Percentiles rank a stretch among this genome's conserved stretches.
Evolutionary conservation across 1,140 invertebrate species (phyloP).

Genomic region (Aradophagus sp.): DNA sequence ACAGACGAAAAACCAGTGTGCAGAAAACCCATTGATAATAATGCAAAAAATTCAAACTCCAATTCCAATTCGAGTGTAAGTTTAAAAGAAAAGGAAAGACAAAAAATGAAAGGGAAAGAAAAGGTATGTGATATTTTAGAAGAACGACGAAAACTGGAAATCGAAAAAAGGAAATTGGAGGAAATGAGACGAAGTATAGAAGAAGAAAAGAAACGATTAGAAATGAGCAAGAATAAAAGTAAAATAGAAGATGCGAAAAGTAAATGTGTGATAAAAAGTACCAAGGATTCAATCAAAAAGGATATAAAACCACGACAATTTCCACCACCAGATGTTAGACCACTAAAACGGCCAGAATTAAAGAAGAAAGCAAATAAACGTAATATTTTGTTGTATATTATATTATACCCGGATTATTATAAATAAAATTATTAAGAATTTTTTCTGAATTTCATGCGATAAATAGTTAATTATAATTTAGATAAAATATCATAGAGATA

Average conservation of each 20-base stretch:
- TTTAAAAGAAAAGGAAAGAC: constrained; percentile 28
- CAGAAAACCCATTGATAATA: constrained; percentile 50
- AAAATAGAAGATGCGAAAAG: constrained; percentile 17
- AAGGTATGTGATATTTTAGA: constrained; percentile 63
- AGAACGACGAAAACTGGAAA: constrained; percentile 68
- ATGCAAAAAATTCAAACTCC: constrained; percentile 6
- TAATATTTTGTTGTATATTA: neutral
- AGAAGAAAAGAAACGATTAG: constrained; percentile 73
- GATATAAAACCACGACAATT: constrained; percentile 69
- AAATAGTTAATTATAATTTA: no score
- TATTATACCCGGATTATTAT: no score
- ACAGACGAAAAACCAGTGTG: constrained; percentile 9
- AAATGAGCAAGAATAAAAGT: constrained; percentile 39
- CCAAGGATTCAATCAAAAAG: constrained; percentile 35
- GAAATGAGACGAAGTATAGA: constrained; percentile 73
- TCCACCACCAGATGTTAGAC: constrained; percentile 73
- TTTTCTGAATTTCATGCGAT: no score
- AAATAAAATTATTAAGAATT: no score
- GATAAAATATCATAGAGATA: no score
- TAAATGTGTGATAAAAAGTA: constrained; percentile 37
- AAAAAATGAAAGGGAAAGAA: constrained; percentile 21
- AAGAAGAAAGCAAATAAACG: constrained; percentile 62
- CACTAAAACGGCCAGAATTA: constrained; percentile 45
- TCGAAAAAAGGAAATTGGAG: constrained; percentile 71
- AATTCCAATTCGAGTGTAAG: neutral